Conservation (phyloP, 2,113 vertebrate species). For the Fregetta grallaria region DNA sequence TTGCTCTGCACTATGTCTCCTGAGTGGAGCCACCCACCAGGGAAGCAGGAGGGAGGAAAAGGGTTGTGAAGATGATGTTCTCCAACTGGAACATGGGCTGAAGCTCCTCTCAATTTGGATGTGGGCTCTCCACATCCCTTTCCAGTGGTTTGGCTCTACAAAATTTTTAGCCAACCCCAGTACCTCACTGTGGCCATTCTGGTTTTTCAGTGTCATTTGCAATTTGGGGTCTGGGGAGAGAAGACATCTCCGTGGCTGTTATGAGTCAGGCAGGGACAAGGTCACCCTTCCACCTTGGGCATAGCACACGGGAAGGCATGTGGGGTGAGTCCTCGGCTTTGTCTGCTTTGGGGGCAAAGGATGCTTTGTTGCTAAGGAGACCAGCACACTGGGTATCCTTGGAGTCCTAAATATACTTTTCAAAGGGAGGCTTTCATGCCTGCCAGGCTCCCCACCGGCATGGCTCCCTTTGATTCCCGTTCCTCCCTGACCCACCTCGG, state of each 20-base stretch:
- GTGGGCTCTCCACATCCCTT: too few species aligned
- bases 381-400: neutral
- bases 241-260: neutral
- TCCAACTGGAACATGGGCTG: neutral
- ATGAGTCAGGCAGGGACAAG: neutral
- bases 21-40: neutral
- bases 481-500: neutral
- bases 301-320: fast-evolving
- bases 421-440: neutral
- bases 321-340: neutral
- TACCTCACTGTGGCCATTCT: neutral
- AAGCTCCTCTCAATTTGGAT: fast-evolving
- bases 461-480: neutral
- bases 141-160: neutral
- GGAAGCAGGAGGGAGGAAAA: neutral
- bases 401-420: neutral
- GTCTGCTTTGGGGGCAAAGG: neutral
- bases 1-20: neutral
- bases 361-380: neutral
- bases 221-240: neutral
- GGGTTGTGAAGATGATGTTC: neutral
- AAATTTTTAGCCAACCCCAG: too few species aligned
- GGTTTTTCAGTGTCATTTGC: neutral
- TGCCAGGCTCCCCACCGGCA: neutral
- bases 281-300: neutral